Base-by-base conservation (phyloP, 1,140 invertebrate species). In the Panulirus ornatus region DNA sequence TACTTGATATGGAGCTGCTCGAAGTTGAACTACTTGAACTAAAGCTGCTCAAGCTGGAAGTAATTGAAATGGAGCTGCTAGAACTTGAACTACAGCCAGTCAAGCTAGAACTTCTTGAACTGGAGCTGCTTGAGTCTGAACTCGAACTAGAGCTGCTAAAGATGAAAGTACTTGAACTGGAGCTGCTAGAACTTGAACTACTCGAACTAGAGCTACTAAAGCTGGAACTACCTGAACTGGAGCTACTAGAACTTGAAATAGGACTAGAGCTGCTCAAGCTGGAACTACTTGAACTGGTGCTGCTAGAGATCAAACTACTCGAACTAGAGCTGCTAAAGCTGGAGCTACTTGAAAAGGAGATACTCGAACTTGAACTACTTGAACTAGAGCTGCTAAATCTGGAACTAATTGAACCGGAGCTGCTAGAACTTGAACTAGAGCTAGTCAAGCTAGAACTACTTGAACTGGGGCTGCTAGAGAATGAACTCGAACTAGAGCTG, bases 21-120 rank as follows among this genome's bases (percentile, higher is more conserved):
- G 70, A 85, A 16, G n/a, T 42, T 81, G 78, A 81, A 58, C 44
- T 58, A 27, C 30, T 54, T 47, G 58, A 84, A 22, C 58, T 70
- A 73, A 19, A n/a, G 5, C 42, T 73, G n/a, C 44, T 30, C 22
- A 51, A 8, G 44, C 75, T 79, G 27, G 70, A 76, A 36, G 27
- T 71, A 11, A 38, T 36, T 38, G 83, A 22, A 85, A 16, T 73
- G 16, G 11, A n/a, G 44, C 75, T 78, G 75, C 70, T 44, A 2
- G 36, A 38, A 11, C 16, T 54, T 42, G 66, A 73, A 22, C 36
- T 71, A 27, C 22, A 16, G 34, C n/a, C n/a, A n/a, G n/a, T n/a
- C n/a, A 27, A 73, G 0, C 27, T 70, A 2, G 38, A 71, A 71
- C 14, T 84, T 38, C 1, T 84, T 11, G 63, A 44, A 22, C 66